Conservation (phyloP, 2,113 vertebrate species). For the Oryctolagus cuniculus region DNA sequence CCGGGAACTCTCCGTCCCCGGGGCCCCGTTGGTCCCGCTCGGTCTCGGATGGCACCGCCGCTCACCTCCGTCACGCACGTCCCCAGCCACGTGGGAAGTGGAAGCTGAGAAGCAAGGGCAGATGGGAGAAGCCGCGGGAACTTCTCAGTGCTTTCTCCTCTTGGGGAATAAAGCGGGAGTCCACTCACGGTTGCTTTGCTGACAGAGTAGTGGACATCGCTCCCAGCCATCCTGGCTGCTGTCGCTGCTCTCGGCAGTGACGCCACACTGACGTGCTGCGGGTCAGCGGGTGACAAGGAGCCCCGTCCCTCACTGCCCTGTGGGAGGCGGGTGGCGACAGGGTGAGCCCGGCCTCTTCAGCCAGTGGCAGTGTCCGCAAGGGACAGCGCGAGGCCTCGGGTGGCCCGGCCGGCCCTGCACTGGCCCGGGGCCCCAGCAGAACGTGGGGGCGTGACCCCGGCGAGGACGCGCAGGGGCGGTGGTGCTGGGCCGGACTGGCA, state of each 20-base stretch:
- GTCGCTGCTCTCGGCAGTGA: conserved; percentile 88
- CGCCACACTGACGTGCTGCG: conserved; percentile 86
- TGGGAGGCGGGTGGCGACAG: conserved; percentile 84
- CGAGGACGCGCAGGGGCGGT: conserved; percentile 74
- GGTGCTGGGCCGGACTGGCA: conserved; percentile 85
- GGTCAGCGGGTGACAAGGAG: conserved; percentile 89
- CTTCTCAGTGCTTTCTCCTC: conserved; percentile 89
- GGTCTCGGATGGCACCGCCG: conserved; percentile 87
- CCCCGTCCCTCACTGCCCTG: conserved; percentile 80
- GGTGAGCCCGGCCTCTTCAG: conserved; percentile 79
- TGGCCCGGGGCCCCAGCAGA: conserved; percentile 85
- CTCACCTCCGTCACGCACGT: conserved; percentile 90
- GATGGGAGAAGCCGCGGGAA: conserved; percentile 89
- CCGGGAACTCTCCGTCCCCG: conserved; percentile 89
- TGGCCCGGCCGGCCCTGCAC: conserved; percentile 77
- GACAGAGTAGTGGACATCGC: conserved; percentile 91
- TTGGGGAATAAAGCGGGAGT: conserved; percentile 89
- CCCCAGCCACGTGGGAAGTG: conserved; percentile 88
- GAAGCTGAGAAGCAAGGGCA: conserved; percentile 87
- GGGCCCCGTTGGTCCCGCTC: conserved; percentile 87
- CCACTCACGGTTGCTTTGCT: conserved; percentile 91
- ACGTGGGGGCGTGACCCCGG: conserved; percentile 83
- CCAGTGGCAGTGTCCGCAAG: conserved; percentile 80
- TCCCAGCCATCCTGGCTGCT: conserved; percentile 88
- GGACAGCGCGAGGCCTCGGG: conserved; percentile 83